Conservation (phyloP, 1,140 invertebrate species). For the Papilio polytes region DNA sequence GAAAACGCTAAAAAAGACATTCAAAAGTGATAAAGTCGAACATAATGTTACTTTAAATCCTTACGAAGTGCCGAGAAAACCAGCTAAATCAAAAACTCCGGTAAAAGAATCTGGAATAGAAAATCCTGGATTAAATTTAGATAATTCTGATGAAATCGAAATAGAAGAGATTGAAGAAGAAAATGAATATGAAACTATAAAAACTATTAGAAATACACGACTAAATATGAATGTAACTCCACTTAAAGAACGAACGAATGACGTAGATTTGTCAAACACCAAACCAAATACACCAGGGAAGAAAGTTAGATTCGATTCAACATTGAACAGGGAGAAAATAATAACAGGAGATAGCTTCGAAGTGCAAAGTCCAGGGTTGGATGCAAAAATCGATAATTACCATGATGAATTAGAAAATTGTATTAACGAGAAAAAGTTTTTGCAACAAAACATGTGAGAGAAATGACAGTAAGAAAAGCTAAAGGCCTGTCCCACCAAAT, state of each 20-base stretch:
- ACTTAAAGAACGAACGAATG: slow-evolving; percentile 63
- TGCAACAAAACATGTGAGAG: slow-evolving; percentile 77
- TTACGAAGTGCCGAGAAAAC: slow-evolving; percentile 79
- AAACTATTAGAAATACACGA: slow-evolving; percentile 73
- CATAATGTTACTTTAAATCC: slow-evolving; percentile 71
- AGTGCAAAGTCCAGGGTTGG: slow-evolving; percentile 74
- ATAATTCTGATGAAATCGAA: slow-evolving; percentile 81
- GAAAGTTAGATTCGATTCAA: slow-evolving; percentile 82
- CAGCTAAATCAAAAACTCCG: slow-evolving; percentile 61
- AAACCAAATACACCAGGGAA: slow-evolving; percentile 71
- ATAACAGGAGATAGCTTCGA: slow-evolving; percentile 82
- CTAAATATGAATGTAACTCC: slow-evolving; percentile 78
- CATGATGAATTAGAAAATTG: slow-evolving; percentile 83
- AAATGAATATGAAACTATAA: slow-evolving; percentile 76
- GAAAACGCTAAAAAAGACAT: slow-evolving; percentile 79
- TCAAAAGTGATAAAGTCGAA: slow-evolving; percentile 77
- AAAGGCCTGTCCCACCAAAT: no score
- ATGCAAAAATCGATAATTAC: slow-evolving; percentile 79
- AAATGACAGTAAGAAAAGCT: not conserved
- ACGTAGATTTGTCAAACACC: slow-evolving; percentile 64
- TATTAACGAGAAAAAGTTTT: slow-evolving; percentile 81
- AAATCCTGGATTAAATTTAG: slow-evolving; percentile 78
- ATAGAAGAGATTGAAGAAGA: slow-evolving; percentile 73
- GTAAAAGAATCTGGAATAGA: slow-evolving; percentile 72
- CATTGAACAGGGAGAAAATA: slow-evolving; percentile 78